Percentiles rank a stretch among this genome's conserved stretches.
Evolutionary conservation across 2,113 vertebrate species (phyloP).

Genomic region (Myrmecobius fasciatus): DNA sequence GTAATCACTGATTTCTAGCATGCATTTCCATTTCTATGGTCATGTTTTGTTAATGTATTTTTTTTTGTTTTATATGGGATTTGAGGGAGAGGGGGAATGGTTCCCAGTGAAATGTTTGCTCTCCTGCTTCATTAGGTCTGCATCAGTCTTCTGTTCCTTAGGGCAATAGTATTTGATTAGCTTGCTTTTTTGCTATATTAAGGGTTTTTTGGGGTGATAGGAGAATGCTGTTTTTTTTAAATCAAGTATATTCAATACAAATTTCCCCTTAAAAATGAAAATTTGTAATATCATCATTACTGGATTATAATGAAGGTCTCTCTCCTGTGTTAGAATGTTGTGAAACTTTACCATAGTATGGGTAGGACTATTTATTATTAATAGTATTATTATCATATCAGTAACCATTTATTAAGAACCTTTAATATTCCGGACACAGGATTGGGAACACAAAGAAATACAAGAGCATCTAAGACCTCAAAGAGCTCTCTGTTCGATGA

Average conservation of each 20-base stretch:
- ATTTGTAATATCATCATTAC: neutral
- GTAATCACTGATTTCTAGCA: conserved; percentile 9
- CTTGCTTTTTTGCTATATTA: neutral
- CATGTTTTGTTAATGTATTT: neutral
- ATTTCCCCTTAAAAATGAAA: neutral
- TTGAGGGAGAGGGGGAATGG: too few species aligned
- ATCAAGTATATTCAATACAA: neutral
- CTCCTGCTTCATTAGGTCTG: neutral
- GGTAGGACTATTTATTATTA: neutral
- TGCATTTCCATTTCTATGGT: conserved; percentile 7
- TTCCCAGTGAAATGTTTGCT: neutral
- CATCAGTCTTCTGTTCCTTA: neutral
- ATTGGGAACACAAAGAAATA: neutral
- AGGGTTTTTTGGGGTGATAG: neutral
- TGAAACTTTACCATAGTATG: neutral
- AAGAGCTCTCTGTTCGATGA: too few species aligned
- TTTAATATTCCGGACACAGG: neutral
- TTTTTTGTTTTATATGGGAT: neutral
- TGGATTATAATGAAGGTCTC: neutral
- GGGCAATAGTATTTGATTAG: neutral
- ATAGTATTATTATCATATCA: too few species aligned
- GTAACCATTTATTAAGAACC: too few species aligned
- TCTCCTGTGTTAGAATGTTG: neutral
- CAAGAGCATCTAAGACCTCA: neutral
- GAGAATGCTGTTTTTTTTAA: neutral